Evolutionary conservation across 1,140 invertebrate species (phyloP), one percentile per base, ranked within the genome.

Genomic region (Ostrea edulis): DNA sequence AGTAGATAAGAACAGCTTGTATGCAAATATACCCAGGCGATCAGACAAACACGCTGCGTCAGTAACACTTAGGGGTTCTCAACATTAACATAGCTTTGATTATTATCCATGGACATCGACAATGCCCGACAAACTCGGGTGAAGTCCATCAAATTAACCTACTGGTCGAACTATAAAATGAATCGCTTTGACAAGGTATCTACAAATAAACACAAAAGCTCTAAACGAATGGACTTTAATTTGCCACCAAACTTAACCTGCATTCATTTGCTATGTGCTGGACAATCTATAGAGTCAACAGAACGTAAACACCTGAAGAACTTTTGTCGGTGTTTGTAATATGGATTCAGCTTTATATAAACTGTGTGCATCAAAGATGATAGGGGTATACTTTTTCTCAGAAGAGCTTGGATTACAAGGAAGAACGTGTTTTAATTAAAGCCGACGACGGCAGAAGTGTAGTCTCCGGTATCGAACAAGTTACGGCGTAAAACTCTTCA

Each of bases 321-420:
- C 11, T 25, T 35, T 7, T 0, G 14, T 14, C 17, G 29, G 11
- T 77, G 68, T 77, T 77, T 29, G 29, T 25, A 77, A 77, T 11
- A 29, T 44, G 68, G 68, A 77, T 35, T 77, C 22, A 25, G 29
- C 14, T 77, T 25, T 77, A 25, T 14, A 29, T 77, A 77, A 35
- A 77, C 4, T 77, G 68, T 77, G 25, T 44, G 68, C 68, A 77
- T 77, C 68, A 77, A 77, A 35, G 68, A 77, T 77, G 11, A 29
- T 29, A 77, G 29, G 11, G 25, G 12, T 25, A 77, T 25, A 29
- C 5, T 77, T 77, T 77, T 35, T 12, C 29, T 0, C 11, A 14
- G 68, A 9, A 77, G 68, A 77, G 8, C 22, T 77, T 29, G 11
- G 14, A 35, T 77, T 77, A 29, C 25, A 77, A 77, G 12, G 4